phyloP scores from a whole-genome alignment of 92 coral and sea anemone species.

The Metridium senile region DNA sequence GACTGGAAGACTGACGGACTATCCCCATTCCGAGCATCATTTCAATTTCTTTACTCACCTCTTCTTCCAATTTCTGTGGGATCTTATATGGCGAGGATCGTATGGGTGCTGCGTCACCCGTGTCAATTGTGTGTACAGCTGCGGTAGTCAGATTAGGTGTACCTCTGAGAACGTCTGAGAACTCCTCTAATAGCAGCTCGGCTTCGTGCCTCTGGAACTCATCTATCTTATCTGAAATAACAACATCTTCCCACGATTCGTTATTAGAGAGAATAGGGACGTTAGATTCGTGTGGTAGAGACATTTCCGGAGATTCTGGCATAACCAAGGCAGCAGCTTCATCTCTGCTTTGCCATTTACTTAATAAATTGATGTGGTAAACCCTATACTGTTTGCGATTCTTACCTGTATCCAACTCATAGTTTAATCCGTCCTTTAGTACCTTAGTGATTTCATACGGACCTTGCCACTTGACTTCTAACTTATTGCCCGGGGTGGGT shows the following conservation, averaged over 20 bases:
- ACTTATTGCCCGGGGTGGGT: conserved; percentile 36
- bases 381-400: conserved; percentile 12
- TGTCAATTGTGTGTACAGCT: conserved; percentile 16
- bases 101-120: conserved; percentile 43
- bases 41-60: conserved; percentile 32
- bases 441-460: conserved; percentile 32
- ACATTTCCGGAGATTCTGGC: conserved; percentile 3
- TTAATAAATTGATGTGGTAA: conserved; percentile 37
- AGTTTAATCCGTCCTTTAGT: conserved; percentile 10
- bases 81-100: conserved; percentile 37
- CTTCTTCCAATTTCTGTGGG: conserved; percentile 40
- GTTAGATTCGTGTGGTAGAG: conserved; percentile 3
- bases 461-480: conserved; percentile 42
- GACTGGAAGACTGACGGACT: conserved; percentile 38
- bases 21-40: conserved; percentile 51
- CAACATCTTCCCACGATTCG: conserved; percentile 25
- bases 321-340: conserved; percentile 13
- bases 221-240: conserved; percentile 15
- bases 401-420: conserved; percentile 22
- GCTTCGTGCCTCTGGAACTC: conserved; percentile 16
- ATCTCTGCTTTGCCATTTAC: conserved; percentile 33
- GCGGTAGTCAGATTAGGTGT: conserved; percentile 14
- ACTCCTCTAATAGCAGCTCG: conserved; percentile 1
- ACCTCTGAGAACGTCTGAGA: conserved; percentile 24
- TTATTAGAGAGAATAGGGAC: not conserved